phyloP scores from a whole-genome alignment of 2,113 vertebrate genomes.

The Gracilinanus agilis region DNA sequence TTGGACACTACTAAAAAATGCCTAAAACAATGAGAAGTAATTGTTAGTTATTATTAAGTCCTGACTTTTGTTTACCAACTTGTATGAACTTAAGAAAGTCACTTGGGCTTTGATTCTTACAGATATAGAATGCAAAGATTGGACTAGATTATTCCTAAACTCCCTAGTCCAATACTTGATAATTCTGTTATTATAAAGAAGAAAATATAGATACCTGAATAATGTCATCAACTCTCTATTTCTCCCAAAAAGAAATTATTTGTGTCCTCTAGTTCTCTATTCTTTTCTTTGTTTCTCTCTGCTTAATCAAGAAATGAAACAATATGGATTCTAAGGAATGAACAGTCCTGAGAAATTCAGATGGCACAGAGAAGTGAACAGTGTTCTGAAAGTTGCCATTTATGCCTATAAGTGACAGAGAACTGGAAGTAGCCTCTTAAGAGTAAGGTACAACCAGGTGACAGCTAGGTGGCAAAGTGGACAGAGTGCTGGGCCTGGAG shows the following conservation, averaged over 20 bases:
- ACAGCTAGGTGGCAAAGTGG: no score
- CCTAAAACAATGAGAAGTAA: no score
- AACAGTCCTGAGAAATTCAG: no score
- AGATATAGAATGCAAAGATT: not conserved
- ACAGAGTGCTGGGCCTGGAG: no score
- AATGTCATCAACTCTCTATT: not conserved
- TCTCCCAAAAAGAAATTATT: not conserved
- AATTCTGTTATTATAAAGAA: not conserved
- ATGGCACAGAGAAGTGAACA: not conserved
- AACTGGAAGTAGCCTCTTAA: not conserved
- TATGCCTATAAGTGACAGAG: not conserved
- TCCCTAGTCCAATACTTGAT: not conserved
- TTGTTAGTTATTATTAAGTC: not conserved
- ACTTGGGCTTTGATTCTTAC: not conserved
- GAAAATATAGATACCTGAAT: not conserved
- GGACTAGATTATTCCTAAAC: not conserved
- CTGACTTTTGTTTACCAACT: not conserved
- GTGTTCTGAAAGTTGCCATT: not conserved
- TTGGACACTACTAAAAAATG: no score
- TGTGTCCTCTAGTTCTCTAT: not conserved
- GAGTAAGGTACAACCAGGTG: not conserved
- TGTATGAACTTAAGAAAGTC: not conserved
- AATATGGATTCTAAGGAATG: not conserved
- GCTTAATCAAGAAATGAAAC: not conserved
- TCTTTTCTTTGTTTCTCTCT: not conserved